Evolutionary conservation across 2,888 invertebrate species (phyloP).

Genomic region (Metopia argyrocephala): DNA sequence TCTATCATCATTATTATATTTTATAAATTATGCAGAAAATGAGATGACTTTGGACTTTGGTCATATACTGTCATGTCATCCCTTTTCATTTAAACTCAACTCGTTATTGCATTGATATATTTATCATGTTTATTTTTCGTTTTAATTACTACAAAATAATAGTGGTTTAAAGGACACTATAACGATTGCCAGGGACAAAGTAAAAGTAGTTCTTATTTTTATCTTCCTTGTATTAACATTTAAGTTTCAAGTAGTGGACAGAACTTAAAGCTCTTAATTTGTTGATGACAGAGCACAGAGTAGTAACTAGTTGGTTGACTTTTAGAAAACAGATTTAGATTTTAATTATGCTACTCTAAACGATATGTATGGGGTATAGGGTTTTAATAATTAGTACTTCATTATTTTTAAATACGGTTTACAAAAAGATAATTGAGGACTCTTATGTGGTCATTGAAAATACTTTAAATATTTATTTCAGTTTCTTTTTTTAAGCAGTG

Average conservation of each 20-base stretch:
- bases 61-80: constrained; percentile 27
- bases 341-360: too few species aligned
- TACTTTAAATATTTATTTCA: too few species aligned
- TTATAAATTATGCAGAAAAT: constrained; percentile 63
- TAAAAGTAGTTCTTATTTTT: neutral
- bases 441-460: too few species aligned
- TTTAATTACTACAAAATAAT: constrained; percentile 60
- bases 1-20: constrained; percentile 39
- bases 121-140: constrained; percentile 56
- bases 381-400: too few species aligned
- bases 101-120: constrained; percentile 44
- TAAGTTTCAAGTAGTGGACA: too few species aligned
- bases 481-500: too few species aligned
- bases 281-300: neutral
- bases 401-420: too few species aligned
- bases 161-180: constrained; percentile 33
- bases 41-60: constrained; percentile 43
- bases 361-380: too few species aligned
- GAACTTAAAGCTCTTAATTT: neutral
- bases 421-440: too few species aligned
- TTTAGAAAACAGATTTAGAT: neutral
- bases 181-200: constrained; percentile 39
- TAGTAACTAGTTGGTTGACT: neutral
- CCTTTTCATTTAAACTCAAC: neutral
- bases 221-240: too few species aligned